Evolutionary conservation across 2,888 invertebrate genomes (phyloP).

Genomic region (Ennomos erosarius): DNA sequence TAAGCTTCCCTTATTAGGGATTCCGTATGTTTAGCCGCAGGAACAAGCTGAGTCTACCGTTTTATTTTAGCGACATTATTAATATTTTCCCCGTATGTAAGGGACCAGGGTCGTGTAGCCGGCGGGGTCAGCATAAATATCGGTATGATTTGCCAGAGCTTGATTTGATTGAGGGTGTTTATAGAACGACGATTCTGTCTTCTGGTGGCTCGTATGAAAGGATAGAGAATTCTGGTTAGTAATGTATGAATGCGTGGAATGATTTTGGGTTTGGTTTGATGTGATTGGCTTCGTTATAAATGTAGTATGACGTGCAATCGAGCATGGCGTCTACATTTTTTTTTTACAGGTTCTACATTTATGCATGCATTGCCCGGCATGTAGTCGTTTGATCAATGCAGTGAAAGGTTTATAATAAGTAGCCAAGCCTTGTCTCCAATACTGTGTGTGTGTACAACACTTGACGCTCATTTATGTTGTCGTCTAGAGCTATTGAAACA

Average conservation of each 20-base stretch:
- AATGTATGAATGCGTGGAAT: neutral
- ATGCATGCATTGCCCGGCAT: no score
- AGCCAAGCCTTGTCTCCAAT: no score
- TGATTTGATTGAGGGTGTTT: constrained; percentile 35
- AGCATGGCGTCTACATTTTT: no score
- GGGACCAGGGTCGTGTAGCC: constrained; percentile 35
- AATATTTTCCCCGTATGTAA: constrained; percentile 59
- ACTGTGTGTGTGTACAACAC: no score
- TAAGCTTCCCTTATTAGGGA: constrained; percentile 83
- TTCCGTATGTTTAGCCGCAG: constrained; percentile 72
- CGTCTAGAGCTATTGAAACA: no score
- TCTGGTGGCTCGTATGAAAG: constrained; percentile 14
- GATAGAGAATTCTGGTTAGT: constrained; percentile 1
- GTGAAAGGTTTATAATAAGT: no score
- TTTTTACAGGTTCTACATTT: no score
- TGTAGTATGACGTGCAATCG: no score
- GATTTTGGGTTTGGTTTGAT: neutral
- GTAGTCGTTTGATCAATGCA: no score
- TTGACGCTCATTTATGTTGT: no score
- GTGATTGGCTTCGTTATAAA: no score
- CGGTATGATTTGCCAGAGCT: constrained; percentile 27
- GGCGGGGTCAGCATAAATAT: constrained; percentile 34
- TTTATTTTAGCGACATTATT: constrained; percentile 74
- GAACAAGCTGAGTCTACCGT: constrained; percentile 62
- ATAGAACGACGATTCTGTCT: constrained; percentile 19